A percentile compares a stretch with the other conserved stretches of the same genome.
Conservation (phyloP, 2,888 invertebrate genomes). For the Charanyca ferruginea region DNA sequence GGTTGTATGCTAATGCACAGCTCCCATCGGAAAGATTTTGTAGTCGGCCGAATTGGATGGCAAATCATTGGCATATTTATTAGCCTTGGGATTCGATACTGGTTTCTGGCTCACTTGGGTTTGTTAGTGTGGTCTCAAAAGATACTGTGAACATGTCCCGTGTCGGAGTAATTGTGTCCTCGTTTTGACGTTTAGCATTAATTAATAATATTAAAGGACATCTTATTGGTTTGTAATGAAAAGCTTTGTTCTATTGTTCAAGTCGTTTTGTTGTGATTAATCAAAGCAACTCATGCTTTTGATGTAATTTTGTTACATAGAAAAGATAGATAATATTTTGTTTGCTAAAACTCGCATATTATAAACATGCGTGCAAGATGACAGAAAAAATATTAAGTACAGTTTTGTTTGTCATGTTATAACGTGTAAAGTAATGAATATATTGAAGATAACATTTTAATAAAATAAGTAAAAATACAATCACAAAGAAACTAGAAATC, state of each 20-base stretch:
- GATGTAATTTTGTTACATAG: neutral
- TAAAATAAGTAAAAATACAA: no score
- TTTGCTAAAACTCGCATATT: no score
- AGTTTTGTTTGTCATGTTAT: no score
- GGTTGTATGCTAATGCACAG: constrained; percentile 84
- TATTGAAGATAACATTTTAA: no score
- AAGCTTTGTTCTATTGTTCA: neutral
- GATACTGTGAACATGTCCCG: constrained; percentile 69
- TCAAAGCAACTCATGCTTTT: neutral
- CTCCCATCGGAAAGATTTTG: constrained; percentile 87
- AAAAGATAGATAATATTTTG: no score
- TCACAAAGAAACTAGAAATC: no score
- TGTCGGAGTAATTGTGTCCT: constrained; percentile 45
- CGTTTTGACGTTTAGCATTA: constrained; percentile 50
- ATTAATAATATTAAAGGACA: constrained; percentile 30
- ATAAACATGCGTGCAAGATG: no score
- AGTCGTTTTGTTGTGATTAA: neutral
- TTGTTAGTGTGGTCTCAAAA: constrained; percentile 71
- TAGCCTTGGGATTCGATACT: constrained; percentile 80
- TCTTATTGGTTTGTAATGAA: neutral
- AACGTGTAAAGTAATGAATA: no score
- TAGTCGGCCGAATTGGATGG: constrained; percentile 83
- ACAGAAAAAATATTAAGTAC: no score
- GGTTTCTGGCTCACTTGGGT: constrained; percentile 69
- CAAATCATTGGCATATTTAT: constrained; percentile 89